Conservation (phyloP, 2,888 invertebrate species). For the Philopedon plagiatum region DNA sequence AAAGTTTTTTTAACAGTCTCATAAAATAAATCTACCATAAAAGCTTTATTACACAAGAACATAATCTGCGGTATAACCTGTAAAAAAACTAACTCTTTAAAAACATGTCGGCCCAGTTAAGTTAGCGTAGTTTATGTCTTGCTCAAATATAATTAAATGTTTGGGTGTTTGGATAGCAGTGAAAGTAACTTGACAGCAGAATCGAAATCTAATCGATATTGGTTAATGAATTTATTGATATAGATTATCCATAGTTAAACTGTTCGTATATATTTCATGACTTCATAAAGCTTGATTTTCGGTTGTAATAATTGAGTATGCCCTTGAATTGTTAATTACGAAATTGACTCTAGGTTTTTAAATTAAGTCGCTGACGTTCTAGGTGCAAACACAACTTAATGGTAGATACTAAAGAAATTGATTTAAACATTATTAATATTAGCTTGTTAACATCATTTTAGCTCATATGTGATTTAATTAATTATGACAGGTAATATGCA, state of each 20-base stretch:
- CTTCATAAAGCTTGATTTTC: background rate
- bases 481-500: too few species aligned
- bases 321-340: conserved; percentile 6
- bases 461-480: too few species aligned
- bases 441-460: too few species aligned
- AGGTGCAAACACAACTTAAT: too few species aligned
- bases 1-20: conserved; percentile 4
- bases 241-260: background rate
- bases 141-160: background rate
- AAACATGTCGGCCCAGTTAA: conserved; percentile 9
- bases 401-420: too few species aligned
- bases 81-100: conserved; percentile 17
- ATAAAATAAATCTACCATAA: conserved; percentile 19
- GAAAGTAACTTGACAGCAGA: conserved; percentile 26
- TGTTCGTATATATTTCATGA: background rate
- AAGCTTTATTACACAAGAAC: background rate
- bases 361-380: too few species aligned
- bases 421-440: too few species aligned
- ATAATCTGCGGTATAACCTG: conserved; percentile 13
- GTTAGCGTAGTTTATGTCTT: background rate
- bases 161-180: conserved; percentile 16
- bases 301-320: background rate
- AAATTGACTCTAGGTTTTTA: background rate
- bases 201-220: conserved; percentile 26
- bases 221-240: conserved; percentile 30